Evolutionary conservation across 2,888 invertebrate genomes (phyloP), one percentile per base, ranked within the genome.

Genomic region (Axea sp.): DNA sequence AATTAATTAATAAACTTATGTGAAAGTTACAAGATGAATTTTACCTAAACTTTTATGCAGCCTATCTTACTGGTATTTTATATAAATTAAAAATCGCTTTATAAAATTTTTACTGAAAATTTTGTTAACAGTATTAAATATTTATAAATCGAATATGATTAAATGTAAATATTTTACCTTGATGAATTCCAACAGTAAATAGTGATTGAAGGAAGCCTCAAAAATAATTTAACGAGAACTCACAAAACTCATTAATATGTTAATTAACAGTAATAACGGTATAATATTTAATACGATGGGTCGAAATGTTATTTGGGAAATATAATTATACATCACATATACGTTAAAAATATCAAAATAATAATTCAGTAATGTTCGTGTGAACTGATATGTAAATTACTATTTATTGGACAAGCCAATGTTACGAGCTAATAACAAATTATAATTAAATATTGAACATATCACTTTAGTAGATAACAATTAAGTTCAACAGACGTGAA

Each of bases 351-450:
- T 60, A n/a, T 22, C 26, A 14, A 24, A 15, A 28, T 41, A 43
- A 59, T 59, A 26, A 59, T 45, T 45, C 12, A 33, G 24, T 43
- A 33, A 35, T 41, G 22, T 26, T 17, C 15, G 17, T 26, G 26
- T 24, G 33, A 7, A 6, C 12, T n/a, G 33, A 33, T 57, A 45
- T 59, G 45, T 35, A 59, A 59, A 59, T 59, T 17, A 45, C 35
- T 17, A 8, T 35, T 35, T 43, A 5, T n/a, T n/a, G 8, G 14
- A 11, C 6, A n/a, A 17, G 7, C 17, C 9, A 19, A 28, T 7
- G n/a, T 15, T 53, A 11, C 37, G 14, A 3, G 8, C 15, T 47
- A 26, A 45, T 37, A 37, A 47, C 37, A 47, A 37, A 47, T 47
- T 19, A 37, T 47, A 60, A 41, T 55, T 41, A 55, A 55, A 39